Evolutionary conservation across 2,797 vertebrate species (phyloP), one percentile per base, ranked within the genome.

Genomic region (Scarus forsteni): DNA sequence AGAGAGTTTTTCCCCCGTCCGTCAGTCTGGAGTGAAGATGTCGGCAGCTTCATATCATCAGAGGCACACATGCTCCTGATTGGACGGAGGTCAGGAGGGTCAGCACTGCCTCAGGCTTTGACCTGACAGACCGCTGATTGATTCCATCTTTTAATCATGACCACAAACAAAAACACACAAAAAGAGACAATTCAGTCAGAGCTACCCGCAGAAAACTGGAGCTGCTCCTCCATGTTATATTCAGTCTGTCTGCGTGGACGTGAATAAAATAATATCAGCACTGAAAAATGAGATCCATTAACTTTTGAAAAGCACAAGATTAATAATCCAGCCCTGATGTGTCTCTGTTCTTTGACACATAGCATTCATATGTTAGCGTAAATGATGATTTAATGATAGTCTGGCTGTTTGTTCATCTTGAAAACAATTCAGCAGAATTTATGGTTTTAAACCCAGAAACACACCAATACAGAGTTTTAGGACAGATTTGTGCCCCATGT

Each of bases 111-210:
- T 51, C 19, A 14, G 27, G 50, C 50, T 34, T 35, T 34, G 19
- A 51, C 19, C 50, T 34, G 27, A 27, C 50, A 34, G 50, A 51
- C 6, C 12, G 27, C 27, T 34, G 50, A 51, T 51, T 51, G 50
- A 51, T 14, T 34, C 27, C 50, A 51, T 51, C 50, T 51, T 51
- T 51, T 27, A 50, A 50, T 34, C 49, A 51, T 51, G 49, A 51
- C 18, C 19, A 34, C 34, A 39, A 39, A 39, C 38, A 39, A 27
- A 50, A 19, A 51, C 6, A 51, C 19, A 34, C 19, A 51, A 51
- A 34, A 10, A 51, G 50, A 51, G 50, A 19, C 48, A 19, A 49
- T 51, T 51, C 50, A 51, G 11, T 35, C 7, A 34, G 13, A 13
- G 50, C 10, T n/a, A 3, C 15, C 43, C 18, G 12, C 48, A 50